Evolutionary conservation across 2,888 invertebrate genomes (phyloP), one percentile per base, ranked within the genome.

Genomic region (Drosophila cracens): DNA sequence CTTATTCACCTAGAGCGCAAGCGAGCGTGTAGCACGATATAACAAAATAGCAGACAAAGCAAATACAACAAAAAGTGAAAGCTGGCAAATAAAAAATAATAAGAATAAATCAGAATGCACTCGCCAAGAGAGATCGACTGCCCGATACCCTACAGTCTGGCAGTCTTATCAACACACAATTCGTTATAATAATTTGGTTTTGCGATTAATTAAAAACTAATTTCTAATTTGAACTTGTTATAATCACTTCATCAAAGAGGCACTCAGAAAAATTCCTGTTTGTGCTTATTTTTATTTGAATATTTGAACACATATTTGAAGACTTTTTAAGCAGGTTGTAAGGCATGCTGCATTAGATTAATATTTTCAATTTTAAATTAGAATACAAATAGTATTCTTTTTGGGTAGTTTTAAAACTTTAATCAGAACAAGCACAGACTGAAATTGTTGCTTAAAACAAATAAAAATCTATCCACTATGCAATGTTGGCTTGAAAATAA

Each of bases 21-120:
- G 57, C 38, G 58, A 75, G 71, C 76, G 64, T 60, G 54, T 34
- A 71, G 58, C 70, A 58, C 63, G 70, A 61, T 69, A 57, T 53
- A 38, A 46, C 60, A 67, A 57, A 54, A 46, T 46, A 62, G 2
- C 25, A 70, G 56, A 27, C 58, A 25, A 54, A 11, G 5, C 11
- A 53, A 53, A 61, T 34, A 65, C 51, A 60, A 11, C 16, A 40
- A 74, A 68, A 29, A 34, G 13, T n/a, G 10, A 58, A 56, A 70
- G 43, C 40, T 2, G 53, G 4, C 25, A 38, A 43, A 25, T 54
- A 27, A 18, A 16, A 43, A 43, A 34, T 21, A 25, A 25, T 6
- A 18, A 2, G 6, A 52, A n/a, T 31, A 5, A 46, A 7, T 1
- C 2, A 7, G 25, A 33, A 29, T 29, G 16, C 3, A 27, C 6